Evolutionary conservation across 2,113 vertebrate species (phyloP).

Genomic region (Mormoops blainvillei): DNA sequence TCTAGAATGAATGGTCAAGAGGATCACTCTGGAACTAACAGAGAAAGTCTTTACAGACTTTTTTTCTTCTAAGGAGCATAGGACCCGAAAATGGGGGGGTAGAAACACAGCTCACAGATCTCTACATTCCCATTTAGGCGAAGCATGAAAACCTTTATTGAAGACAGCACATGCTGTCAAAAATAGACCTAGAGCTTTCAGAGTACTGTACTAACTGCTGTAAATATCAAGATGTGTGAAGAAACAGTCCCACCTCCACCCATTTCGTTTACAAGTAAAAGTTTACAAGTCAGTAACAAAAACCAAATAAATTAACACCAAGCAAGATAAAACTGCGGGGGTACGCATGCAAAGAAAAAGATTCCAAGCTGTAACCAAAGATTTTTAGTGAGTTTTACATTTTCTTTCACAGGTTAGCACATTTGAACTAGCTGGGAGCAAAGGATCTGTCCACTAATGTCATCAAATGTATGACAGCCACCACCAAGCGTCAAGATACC

Average conservation of each 20-base stretch:
- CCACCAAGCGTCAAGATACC: background rate
- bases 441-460: background rate
- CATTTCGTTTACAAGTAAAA: slow-evolving; percentile 11
- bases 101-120: slow-evolving; percentile 40
- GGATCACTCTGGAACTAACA: slow-evolving; percentile 40
- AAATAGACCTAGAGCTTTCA: slow-evolving; percentile 25
- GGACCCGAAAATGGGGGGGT: background rate
- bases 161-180: slow-evolving; percentile 35
- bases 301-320: background rate
- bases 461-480: background rate
- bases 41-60: slow-evolving; percentile 36
- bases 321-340: background rate
- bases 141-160: slow-evolving; percentile 63
- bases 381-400: background rate
- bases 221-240: slow-evolving; percentile 7
- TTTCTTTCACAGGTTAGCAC: background rate
- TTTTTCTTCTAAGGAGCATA: slow-evolving; percentile 41
- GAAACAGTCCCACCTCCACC: background rate
- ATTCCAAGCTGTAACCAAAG: background rate
- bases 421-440: background rate
- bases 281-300: slow-evolving; percentile 31
- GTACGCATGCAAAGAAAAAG: background rate
- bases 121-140: slow-evolving; percentile 51
- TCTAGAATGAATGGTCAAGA: slow-evolving; percentile 37
- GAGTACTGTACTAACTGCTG: background rate